phyloP scores from a whole-genome alignment of 2,113 vertebrate species.

The Nothoprocta pentlandii region DNA sequence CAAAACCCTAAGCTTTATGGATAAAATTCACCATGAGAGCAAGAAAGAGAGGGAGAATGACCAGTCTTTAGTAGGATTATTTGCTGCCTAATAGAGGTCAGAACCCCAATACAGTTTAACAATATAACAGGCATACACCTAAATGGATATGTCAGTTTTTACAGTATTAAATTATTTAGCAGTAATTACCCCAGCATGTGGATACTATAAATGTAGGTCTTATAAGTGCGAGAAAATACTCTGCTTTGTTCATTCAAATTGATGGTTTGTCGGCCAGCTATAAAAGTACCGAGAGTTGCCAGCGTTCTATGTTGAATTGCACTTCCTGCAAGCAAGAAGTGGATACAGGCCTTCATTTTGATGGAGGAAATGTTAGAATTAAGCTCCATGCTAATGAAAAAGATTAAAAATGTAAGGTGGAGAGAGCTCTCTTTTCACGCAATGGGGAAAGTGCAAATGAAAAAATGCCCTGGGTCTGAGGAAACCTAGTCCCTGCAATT shows the following conservation, averaged over 20 bases:
- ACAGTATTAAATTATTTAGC: slow-evolving; percentile 81
- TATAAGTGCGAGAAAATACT: slow-evolving; percentile 71
- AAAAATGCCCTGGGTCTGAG: background rate
- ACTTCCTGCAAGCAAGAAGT: background rate
- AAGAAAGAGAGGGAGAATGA: slow-evolving; percentile 60
- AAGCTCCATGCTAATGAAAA: slow-evolving; percentile 1
- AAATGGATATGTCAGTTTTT: slow-evolving; percentile 80
- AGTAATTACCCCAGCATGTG: slow-evolving; percentile 79
- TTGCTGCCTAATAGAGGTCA: slow-evolving; percentile 80
- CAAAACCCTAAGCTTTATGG: slow-evolving; percentile 56
- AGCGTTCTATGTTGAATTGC: background rate
- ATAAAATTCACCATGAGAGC: slow-evolving; percentile 57
- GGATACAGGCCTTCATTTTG: background rate
- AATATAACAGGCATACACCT: slow-evolving; percentile 76
- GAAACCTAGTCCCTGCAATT: background rate
- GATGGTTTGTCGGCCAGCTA: slow-evolving; percentile 61
- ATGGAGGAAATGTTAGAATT: slow-evolving; percentile 13
- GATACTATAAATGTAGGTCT: slow-evolving; percentile 77
- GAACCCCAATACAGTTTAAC: slow-evolving; percentile 77
- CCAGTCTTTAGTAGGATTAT: slow-evolving; percentile 77
- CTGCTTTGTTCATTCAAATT: slow-evolving; percentile 77
- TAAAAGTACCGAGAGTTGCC: slow-evolving; percentile 38
- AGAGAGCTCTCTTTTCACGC: background rate
- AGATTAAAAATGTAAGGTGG: background rate
- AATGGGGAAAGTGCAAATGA: background rate